A percentile compares a stretch with the other conserved stretches of the same genome.
phyloP scores from a whole-genome alignment of 2,797 vertebrate genomes.

The Eospalax fontanierii region DNA sequence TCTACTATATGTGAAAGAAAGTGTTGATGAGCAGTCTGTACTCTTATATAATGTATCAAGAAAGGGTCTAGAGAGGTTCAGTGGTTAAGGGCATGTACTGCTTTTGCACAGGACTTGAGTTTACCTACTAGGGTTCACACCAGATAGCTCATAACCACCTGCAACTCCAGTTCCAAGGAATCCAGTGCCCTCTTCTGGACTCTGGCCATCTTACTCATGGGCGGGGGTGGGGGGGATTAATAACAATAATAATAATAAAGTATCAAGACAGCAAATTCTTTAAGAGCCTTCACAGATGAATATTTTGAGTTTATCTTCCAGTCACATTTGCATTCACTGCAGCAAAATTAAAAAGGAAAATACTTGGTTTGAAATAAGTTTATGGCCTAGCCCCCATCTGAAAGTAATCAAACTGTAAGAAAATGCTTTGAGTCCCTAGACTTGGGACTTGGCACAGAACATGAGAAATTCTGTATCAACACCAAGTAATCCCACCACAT shows the following conservation, averaged over 20 bases:
- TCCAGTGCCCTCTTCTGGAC: background rate
- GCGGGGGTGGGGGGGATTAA: too few relatives aligned
- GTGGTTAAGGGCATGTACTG: background rate
- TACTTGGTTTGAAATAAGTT: background rate
- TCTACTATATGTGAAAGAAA: background rate
- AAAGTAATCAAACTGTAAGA: background rate
- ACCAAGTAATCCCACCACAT: background rate
- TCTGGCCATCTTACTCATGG: background rate
- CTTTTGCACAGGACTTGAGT: background rate
- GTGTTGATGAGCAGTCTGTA: background rate
- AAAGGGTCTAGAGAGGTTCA: background rate
- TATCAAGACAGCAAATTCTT: background rate
- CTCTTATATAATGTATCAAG: background rate
- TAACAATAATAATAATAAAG: background rate
- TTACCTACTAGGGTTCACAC: background rate
- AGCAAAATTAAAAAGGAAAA: constrained; percentile 8
- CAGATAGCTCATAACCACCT: background rate
- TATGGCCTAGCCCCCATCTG: background rate
- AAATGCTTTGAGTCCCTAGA: background rate
- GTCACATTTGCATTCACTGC: background rate
- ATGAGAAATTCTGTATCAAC: background rate
- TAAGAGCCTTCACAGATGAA: background rate
- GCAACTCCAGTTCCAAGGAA: background rate
- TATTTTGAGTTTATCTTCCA: background rate
- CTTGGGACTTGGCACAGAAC: background rate